phyloP scores from a whole-genome alignment of 2,888 invertebrate genomes.

The Campoplex capitator region DNA sequence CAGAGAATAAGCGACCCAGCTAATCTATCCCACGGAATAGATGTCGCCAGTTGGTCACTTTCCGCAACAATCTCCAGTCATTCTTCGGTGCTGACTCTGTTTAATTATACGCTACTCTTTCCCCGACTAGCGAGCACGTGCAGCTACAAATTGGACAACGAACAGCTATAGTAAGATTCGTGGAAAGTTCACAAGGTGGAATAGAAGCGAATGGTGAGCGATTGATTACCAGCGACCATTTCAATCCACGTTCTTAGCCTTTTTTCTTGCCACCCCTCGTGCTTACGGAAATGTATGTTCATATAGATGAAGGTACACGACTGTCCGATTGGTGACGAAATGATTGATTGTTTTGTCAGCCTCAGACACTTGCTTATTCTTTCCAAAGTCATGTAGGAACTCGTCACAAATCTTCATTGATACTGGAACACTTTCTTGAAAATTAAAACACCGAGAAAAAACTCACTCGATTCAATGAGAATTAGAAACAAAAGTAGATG shows the following conservation, averaged over 20 bases:
- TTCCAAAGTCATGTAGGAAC: background rate
- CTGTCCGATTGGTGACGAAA: background rate
- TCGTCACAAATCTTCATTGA: background rate
- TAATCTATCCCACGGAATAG: conserved; percentile 7
- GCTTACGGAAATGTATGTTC: background rate
- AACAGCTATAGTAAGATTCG: background rate
- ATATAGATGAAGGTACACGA: background rate
- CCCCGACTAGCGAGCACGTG: conserved; percentile 3
- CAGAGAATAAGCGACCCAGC: background rate
- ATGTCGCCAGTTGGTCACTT: background rate
- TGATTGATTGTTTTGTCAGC: background rate
- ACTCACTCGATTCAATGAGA: background rate
- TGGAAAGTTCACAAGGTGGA: background rate
- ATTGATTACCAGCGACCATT: background rate
- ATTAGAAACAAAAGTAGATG: background rate
- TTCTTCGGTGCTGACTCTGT: conserved; percentile 14
- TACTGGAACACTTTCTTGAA: background rate
- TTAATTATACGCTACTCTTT: conserved; percentile 30
- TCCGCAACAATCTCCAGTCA: background rate
- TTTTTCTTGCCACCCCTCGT: background rate
- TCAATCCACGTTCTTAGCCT: background rate
- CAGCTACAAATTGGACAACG: conserved; percentile 15
- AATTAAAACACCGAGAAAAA: background rate
- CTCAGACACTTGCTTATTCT: background rate
- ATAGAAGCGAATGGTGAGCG: conserved; percentile 2